Conservation (phyloP, 2,113 vertebrate genomes). For the Pteropus alecto region DNA sequence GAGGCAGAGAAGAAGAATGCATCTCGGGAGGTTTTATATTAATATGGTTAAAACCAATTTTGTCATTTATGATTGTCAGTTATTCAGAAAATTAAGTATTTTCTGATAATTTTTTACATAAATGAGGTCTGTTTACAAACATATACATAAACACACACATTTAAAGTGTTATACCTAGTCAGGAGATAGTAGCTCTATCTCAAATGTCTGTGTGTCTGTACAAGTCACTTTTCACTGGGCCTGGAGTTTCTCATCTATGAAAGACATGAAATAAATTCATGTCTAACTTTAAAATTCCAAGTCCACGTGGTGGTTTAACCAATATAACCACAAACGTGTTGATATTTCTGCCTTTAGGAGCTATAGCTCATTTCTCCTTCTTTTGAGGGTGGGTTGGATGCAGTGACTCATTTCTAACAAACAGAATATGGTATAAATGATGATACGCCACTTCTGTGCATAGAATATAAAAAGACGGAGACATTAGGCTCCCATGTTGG, state of each 20-base stretch:
- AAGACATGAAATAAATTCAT: neutral
- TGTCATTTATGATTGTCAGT: neutral
- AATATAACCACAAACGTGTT: neutral
- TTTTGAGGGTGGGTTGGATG: neutral
- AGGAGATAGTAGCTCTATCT: neutral
- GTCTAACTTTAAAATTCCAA: neutral
- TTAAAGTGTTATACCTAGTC: neutral
- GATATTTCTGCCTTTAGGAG: neutral
- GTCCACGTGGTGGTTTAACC: neutral
- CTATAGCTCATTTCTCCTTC: neutral
- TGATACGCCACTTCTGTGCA: rapidly evolving
- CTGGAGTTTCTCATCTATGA: neutral
- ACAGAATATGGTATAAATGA: neutral
- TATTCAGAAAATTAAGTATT: neutral
- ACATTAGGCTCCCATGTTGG: neutral
- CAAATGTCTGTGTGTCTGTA: neutral
- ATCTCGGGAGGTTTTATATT: neutral
- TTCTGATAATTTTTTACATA: neutral
- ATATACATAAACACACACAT: neutral
- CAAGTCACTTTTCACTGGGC: neutral
- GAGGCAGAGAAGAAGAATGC: neutral
- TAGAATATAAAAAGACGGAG: neutral
- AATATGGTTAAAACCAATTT: neutral
- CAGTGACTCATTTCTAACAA: neutral
- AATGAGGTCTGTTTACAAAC: neutral